Percentiles rank a stretch among this genome's conserved stretches.
Evolutionary conservation across 2,797 vertebrate species (phyloP).

Genomic region (Coccyzus lansbergi): DNA sequence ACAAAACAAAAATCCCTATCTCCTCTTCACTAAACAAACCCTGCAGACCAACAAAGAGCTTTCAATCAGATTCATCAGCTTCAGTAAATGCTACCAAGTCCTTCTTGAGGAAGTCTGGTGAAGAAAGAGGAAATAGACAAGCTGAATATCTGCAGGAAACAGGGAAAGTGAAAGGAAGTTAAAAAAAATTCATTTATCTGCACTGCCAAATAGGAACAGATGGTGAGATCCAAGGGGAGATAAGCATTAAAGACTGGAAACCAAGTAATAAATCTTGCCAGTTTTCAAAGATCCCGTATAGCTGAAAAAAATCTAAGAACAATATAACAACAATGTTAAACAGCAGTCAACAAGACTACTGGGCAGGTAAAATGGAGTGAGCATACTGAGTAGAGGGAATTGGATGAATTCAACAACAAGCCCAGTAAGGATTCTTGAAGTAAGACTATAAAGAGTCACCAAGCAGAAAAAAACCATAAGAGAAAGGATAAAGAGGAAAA

Average conservation of each 20-base stretch:
- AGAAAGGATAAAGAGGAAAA: not conserved
- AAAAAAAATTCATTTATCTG: constrained; percentile 52
- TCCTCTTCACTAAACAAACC: not conserved
- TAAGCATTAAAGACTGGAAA: constrained; percentile 68
- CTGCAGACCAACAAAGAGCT: not conserved
- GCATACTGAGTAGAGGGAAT: not conserved
- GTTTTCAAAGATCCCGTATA: constrained; percentile 47
- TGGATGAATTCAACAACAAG: not conserved
- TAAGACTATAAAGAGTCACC: not conserved
- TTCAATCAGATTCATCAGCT: constrained; percentile 15
- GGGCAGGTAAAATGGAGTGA: constrained; percentile 24
- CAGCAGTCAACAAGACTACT: constrained; percentile 40
- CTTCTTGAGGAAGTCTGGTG: constrained; percentile 14
- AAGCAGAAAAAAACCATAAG: not conserved
- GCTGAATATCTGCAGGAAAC: constrained; percentile 31
- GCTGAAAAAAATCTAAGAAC: constrained; percentile 51
- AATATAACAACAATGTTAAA: constrained; percentile 23
- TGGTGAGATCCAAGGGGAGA: constrained; percentile 71
- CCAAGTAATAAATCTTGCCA: constrained; percentile 64
- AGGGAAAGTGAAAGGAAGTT: constrained; percentile 39
- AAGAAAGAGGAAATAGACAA: constrained; percentile 1
- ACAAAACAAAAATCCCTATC: not conserved
- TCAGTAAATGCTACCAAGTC: not conserved
- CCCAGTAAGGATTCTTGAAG: not conserved
- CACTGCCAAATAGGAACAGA: constrained; percentile 70